These are phyloP conservation scores for Alexandromys fortis DNA, from an alignment of 2,113 vertebrate species.

Conservation along the genomic window DNA sequence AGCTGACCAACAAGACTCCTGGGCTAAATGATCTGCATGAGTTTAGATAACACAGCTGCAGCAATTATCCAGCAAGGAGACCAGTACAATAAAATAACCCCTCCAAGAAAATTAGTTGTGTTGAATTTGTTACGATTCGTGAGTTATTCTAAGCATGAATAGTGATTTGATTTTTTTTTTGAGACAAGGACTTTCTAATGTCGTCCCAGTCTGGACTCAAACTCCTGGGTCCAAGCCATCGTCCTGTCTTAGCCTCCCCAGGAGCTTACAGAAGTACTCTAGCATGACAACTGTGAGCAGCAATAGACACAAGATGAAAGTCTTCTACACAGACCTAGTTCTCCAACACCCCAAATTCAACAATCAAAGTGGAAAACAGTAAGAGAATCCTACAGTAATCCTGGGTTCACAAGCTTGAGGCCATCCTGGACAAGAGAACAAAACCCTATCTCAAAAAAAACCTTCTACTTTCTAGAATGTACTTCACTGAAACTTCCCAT, in stretches of 20 bases:
- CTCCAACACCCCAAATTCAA: not conserved
- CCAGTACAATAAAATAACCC: not conserved
- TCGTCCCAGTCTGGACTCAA: not conserved
- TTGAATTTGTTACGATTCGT: not conserved
- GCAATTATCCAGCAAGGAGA: not conserved
- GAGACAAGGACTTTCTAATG: not conserved
- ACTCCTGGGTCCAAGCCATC: not conserved
- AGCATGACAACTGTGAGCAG: not conserved
- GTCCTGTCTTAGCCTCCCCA: not conserved
- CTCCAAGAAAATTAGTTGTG: not conserved
- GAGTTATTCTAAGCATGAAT: not conserved
- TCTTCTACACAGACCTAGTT: not conserved
- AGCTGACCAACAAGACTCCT: not conserved
- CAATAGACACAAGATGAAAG: not conserved
- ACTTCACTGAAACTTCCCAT: not conserved
- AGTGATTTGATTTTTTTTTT: not conserved
- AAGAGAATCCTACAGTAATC: not conserved
- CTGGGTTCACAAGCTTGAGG: not conserved
- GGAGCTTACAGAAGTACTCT: not conserved
- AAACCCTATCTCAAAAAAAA: not conserved
- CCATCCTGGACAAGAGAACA: not conserved
- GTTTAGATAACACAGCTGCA: not conserved
- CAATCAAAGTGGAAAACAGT: not conserved
- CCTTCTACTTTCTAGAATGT: not conserved
- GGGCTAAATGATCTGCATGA: not conserved